phyloP scores from a whole-genome alignment of 2,797 vertebrate genomes.

The Lutjanus campechanus region DNA sequence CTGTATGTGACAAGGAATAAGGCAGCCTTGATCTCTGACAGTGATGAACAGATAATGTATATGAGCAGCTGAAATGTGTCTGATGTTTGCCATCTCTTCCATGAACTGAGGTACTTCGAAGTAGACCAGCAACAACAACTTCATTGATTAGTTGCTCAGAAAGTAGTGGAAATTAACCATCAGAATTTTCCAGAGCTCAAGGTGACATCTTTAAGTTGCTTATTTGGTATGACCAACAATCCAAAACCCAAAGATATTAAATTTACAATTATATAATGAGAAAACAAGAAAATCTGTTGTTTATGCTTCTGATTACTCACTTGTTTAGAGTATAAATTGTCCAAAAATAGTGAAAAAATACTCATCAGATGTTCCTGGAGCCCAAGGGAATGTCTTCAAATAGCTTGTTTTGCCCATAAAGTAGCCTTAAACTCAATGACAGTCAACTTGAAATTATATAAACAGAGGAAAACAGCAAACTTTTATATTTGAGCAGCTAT shows the following conservation, averaged over 20 bases:
- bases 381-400: background rate
- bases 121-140: background rate
- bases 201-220: background rate
- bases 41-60: slow-evolving; percentile 65
- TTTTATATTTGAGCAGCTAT: background rate
- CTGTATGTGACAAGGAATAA: slow-evolving; percentile 73
- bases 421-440: too few species aligned
- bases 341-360: too few species aligned
- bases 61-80: slow-evolving; percentile 50
- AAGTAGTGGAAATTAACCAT: background rate
- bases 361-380: too few species aligned
- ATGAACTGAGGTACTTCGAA: background rate
- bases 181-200: background rate
- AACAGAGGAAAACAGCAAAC: background rate
- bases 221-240: background rate
- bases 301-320: too few species aligned
- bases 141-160: background rate
- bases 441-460: background rate
- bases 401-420: too few species aligned
- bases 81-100: slow-evolving; percentile 24
- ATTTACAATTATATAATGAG: background rate
- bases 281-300: background rate
- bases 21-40: slow-evolving; percentile 67
- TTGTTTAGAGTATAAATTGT: too few species aligned
- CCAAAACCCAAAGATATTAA: background rate